phyloP scores from a whole-genome alignment of 1,140 invertebrate genomes.

The Neodiprion fabricii region DNA sequence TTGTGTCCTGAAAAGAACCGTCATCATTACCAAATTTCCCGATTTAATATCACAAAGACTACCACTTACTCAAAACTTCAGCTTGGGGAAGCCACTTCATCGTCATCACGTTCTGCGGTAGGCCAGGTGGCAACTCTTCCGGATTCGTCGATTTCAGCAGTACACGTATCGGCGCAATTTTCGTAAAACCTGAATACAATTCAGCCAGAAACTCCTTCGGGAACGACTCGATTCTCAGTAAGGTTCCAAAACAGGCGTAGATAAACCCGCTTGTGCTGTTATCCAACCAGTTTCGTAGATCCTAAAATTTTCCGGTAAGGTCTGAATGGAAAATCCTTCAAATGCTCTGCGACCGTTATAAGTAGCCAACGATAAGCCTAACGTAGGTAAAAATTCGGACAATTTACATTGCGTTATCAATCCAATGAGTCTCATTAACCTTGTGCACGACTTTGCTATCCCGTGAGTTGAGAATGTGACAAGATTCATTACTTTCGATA shows the following conservation, averaged over 20 bases:
- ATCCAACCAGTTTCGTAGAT: constrained; percentile 71
- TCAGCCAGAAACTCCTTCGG: constrained; percentile 64
- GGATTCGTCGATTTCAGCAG: constrained; percentile 43
- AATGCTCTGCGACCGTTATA: no score
- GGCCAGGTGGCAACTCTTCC: constrained; percentile 31
- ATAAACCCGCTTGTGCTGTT: constrained; percentile 73
- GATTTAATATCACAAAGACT: neutral
- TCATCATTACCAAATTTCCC: neutral
- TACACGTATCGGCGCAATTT: constrained; percentile 48
- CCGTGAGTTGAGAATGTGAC: neutral
- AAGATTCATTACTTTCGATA: no score
- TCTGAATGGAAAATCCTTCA: neutral
- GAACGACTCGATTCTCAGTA: constrained; percentile 68
- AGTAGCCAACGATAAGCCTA: no score
- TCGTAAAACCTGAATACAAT: constrained; percentile 67
- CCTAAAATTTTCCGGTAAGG: constrained; percentile 53
- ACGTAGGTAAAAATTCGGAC: no score
- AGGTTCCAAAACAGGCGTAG: constrained; percentile 75
- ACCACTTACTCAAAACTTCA: constrained; percentile 42
- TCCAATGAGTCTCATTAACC: no score
- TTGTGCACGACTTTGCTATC: no score
- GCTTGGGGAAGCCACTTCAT: constrained; percentile 38
- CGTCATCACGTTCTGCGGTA: constrained; percentile 31
- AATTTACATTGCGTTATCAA: no score
- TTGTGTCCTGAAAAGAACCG: constrained; percentile 42